phyloP scores from a whole-genome alignment of 2,888 invertebrate genomes.

The Mythimna ferrago region DNA sequence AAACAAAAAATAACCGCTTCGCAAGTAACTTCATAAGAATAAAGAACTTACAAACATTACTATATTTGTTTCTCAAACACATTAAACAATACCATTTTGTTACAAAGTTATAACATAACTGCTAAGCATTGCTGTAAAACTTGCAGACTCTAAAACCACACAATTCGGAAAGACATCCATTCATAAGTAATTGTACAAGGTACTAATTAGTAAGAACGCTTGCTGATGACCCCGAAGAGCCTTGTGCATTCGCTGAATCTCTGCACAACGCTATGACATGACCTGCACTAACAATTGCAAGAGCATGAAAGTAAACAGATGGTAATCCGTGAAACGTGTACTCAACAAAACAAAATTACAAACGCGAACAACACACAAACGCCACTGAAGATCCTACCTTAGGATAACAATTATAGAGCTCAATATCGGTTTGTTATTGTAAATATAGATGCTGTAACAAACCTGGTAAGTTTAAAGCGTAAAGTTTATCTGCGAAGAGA shows the following conservation, averaged over 20 bases:
- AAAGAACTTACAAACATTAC: background rate
- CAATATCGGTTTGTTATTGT: slow-evolving; percentile 9
- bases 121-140: background rate
- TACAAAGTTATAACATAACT: background rate
- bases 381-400: slow-evolving; percentile 35
- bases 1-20: slow-evolving; percentile 7
- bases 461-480: slow-evolving; percentile 55
- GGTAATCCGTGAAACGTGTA: slow-evolving; percentile 71
- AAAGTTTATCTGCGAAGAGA: slow-evolving; percentile 65
- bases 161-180: slow-evolving; percentile 1
- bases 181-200: slow-evolving; percentile 25
- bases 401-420: slow-evolving; percentile 20
- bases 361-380: slow-evolving; percentile 24
- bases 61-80: slow-evolving; percentile 2
- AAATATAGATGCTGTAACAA: slow-evolving; percentile 12
- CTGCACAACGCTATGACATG: slow-evolving; percentile 57
- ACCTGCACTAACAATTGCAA: slow-evolving; percentile 67
- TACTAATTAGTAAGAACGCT: slow-evolving; percentile 40
- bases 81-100: background rate
- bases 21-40: slow-evolving; percentile 11
- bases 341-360: slow-evolving; percentile 41
- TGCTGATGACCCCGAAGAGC: slow-evolving; percentile 36
- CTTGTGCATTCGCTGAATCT: slow-evolving; percentile 7
- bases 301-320: slow-evolving; percentile 68
- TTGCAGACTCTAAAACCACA: background rate